Conservation (phyloP, 2,888 invertebrate species). For the Mactromeris polynyma region DNA sequence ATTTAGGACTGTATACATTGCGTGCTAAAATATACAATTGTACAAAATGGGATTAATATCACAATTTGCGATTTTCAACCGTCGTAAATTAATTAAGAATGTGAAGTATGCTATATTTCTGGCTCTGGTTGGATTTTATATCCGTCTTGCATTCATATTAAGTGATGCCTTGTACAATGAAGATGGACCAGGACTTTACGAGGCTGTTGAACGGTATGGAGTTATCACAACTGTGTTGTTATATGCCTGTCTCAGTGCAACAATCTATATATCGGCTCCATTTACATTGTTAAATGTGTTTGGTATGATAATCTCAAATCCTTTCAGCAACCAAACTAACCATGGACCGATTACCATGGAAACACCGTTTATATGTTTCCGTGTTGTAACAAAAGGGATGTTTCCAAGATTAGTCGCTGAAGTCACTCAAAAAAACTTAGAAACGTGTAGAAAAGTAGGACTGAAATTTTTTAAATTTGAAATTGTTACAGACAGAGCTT, state of each 20-base stretch:
- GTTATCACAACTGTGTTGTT: background rate
- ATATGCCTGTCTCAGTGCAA: background rate
- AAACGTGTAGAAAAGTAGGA: constrained; percentile 63
- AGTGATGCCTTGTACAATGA: background rate
- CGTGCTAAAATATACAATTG: too few species aligned
- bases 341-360: background rate
- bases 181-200: background rate
- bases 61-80: background rate
- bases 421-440: constrained; percentile 51
- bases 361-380: constrained; percentile 74
- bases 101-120: background rate
- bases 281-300: background rate
- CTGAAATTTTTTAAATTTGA: constrained; percentile 74
- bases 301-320: constrained; percentile 5
- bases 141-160: background rate
- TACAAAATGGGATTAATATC: background rate
- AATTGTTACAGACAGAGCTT: constrained; percentile 41
- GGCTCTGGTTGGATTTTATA: background rate
- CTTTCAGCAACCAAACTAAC: background rate
- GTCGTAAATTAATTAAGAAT: background rate
- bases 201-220: background rate
- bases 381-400: constrained; percentile 33
- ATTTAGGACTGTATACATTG: too few species aligned
- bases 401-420: constrained; percentile 47
- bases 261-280: constrained; percentile 10